Conservation (phyloP, 1,140 invertebrate species). For the Hylaeus anthracinus region DNA sequence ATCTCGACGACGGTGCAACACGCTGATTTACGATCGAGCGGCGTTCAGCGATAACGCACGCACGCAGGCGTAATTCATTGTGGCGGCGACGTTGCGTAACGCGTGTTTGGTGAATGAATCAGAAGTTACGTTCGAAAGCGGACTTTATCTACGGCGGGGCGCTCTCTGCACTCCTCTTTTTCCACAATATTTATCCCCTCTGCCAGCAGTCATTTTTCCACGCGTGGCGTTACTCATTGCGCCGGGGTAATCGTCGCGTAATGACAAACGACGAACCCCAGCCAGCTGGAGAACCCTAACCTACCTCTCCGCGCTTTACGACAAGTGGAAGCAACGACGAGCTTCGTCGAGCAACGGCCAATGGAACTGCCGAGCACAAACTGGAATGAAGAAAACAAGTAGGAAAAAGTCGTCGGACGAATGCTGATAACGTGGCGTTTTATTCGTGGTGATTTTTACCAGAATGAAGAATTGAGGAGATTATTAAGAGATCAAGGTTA, state of each 20-base stretch:
- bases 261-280: not conserved
- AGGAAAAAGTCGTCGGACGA: no score
- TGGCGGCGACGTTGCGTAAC: constrained; percentile 47
- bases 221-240: not conserved
- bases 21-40: constrained; percentile 22
- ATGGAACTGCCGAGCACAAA: no score
- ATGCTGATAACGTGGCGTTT: no score
- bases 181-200: constrained; percentile 9
- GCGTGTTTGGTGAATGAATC: constrained; percentile 57
- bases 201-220: not conserved
- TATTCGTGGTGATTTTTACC: no score
- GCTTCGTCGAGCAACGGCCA: not conserved
- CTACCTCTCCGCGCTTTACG: not conserved
- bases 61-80: constrained; percentile 37
- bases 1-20: not conserved
- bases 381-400: no score
- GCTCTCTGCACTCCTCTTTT: constrained; percentile 9
- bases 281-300: constrained; percentile 6
- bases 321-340: not conserved
- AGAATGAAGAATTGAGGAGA: no score
- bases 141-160: constrained; percentile 44
- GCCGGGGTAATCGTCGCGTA: not conserved
- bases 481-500: no score
- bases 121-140: constrained; percentile 48
- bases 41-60: constrained; percentile 14